Evolutionary conservation across 53 echinoderm and acorn worm genomes (phyloP), one percentile per base, ranked within the genome.

Genomic region (Henricia sp.): DNA sequence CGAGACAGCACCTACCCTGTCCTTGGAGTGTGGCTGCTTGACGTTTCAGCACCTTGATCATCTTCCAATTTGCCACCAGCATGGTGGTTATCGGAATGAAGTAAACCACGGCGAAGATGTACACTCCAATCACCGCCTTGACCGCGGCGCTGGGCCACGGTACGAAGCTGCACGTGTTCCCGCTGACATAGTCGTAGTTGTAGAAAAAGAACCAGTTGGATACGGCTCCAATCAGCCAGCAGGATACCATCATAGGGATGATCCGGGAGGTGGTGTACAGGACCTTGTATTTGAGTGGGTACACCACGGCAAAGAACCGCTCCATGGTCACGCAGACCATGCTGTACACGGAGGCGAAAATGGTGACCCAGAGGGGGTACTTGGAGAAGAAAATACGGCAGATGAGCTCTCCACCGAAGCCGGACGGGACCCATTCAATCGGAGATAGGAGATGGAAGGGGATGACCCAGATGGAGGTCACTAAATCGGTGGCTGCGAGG

Each of bases 221-320:
- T 3, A 91, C 37, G 9, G 68, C 44, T 4, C 95, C 95, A 2
- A 93, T 21, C 29, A 88, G 24, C 95, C 95, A 95, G 41, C 93
- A 93, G 4, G 69, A 74, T 0, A 87, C 51, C 68, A 91, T 83
- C 74, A 93, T 88, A 27, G 88, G 37, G 36, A 58, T 46, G 29
- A 82, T 82, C 3, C 82, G 73, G 11, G 37, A 71, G 19, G 69
- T 53, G 14, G 91, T 84, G 78, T 84, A 95, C 37, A 88, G 67
- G 1, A 27, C 50, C 84, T 86, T 88, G 82, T 95, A 93, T 63
- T 74, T 77, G 34, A 93, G 67, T 16, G 95, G 95, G 70, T 91
- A 85, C 1, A 95, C 93, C 30, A 95, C 83, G 52, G 95, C 95
- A 40, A 93, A 74, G 66, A 84, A 95, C n/a, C 95, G 88, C 86